phyloP scores from a whole-genome alignment of 2,797 vertebrate species.

The Cottoperca gobio region DNA sequence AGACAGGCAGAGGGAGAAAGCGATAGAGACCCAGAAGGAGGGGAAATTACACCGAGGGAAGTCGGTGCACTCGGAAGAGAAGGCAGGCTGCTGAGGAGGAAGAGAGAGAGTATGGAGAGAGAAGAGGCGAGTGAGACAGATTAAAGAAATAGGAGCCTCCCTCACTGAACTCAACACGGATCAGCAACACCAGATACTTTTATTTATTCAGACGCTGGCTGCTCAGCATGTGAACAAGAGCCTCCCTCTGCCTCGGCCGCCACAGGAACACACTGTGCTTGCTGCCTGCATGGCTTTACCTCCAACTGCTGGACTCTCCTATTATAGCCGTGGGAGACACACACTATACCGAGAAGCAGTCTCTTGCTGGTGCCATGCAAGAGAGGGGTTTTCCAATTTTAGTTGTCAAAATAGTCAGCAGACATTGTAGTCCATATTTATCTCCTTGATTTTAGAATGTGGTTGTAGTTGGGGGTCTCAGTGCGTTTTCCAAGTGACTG shows the following conservation, averaged over 20 bases:
- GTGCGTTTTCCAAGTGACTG: background rate
- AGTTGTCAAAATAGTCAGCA: conserved; percentile 6
- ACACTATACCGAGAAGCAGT: background rate
- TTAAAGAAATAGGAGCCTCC: conserved; percentile 84
- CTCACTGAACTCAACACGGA: conserved; percentile 80
- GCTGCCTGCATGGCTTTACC: conserved; percentile 28
- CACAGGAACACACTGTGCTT: conserved; percentile 74
- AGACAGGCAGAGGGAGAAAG: conserved; percentile 44
- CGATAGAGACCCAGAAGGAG: conserved; percentile 35
- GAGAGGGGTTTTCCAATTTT: conserved; percentile 1
- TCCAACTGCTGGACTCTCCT: conserved; percentile 51
- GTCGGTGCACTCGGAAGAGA: conserved; percentile 17
- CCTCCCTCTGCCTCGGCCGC: conserved; percentile 51
- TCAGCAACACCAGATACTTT: conserved; percentile 87
- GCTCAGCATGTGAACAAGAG: conserved; percentile 78
- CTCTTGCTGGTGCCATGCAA: background rate
- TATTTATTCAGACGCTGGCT: conserved; percentile 86
- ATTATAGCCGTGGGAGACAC: conserved; percentile 37
- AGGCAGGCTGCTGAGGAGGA: conserved; percentile 23
- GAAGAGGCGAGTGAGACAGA: conserved; percentile 55
- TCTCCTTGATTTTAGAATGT: background rate
- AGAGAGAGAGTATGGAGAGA: conserved; percentile 20
- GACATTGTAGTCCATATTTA: conserved; percentile 13
- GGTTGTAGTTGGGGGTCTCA: background rate
- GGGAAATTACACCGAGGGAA: conserved; percentile 42